Percentiles rank a stretch among this genome's conserved stretches.
Evolutionary conservation across 2,113 vertebrate species (phyloP).

Genomic region (Recurvirostra avosetta): DNA sequence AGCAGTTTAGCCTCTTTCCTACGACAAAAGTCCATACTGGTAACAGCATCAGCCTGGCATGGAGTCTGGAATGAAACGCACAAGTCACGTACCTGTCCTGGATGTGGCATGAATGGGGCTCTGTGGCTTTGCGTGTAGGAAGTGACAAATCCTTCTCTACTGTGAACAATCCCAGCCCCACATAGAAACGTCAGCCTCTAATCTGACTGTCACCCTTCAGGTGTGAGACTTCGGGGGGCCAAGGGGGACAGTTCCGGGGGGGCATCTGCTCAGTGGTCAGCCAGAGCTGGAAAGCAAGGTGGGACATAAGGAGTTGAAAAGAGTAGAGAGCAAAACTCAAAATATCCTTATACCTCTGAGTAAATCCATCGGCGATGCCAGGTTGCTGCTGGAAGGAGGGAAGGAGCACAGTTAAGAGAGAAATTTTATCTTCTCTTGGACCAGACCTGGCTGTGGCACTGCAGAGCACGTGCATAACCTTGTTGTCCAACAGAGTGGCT

Average conservation of each 20-base stretch:
- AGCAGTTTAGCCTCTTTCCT: not conserved
- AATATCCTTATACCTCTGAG: not conserved
- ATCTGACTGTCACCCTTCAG: not conserved
- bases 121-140: not conserved
- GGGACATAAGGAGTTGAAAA: not conserved
- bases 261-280: not conserved
- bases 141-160: not conserved
- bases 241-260: not conserved
- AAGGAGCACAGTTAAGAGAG: not conserved
- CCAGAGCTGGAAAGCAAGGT: not conserved
- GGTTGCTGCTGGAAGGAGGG: not conserved
- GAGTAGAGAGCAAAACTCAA: not conserved
- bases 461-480: accelerated
- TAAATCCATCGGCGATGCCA: not conserved
- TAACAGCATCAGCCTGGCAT: not conserved
- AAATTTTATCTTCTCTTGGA: not conserved
- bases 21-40: not conserved
- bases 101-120: accelerated
- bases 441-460: not conserved
- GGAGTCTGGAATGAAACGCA: not conserved
- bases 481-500: not conserved
- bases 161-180: not conserved
- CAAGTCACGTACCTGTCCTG: accelerated
- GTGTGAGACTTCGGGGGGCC: not conserved
- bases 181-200: not conserved